Base-by-base conservation (phyloP, 2,797 vertebrate species). In the Oryzias dopingdopingensis region DNA sequence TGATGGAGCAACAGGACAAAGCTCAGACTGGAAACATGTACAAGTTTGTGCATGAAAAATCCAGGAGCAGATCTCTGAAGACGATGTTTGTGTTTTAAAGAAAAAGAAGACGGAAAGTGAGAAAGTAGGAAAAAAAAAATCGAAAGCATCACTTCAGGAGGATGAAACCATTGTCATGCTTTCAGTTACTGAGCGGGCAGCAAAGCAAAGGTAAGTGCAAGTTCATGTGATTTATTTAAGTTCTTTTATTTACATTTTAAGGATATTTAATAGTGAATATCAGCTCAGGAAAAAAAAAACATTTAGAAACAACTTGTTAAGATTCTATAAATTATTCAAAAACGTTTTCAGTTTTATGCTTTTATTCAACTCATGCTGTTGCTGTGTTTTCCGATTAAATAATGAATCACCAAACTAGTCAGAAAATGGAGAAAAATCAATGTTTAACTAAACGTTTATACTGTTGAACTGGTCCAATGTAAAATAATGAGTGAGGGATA, bases 1-100 rank as follows among this genome's bases (percentile, higher is more conserved):
- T 69, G 45, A 90, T 86, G 86, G 79, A 76, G 59, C 76, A 77
- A 59, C 69, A 69, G 77, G 70, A 80, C 70, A 57, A 62, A 64
- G 61, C 72, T 76, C 59, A 65, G 62, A 56, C 23, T 71, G 67
- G 77, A 77, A 66, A 70, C 56, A 70, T 49, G n/a, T 59, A 50
- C 64, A 79, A 81, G 58, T 88, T 83, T 64, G 56, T 53, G 52
- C 50, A 49, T 18, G 37, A 49, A n/a, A 71, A 59, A 65, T 49
- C 46, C 58, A 20, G 60, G 55, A 59, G 61, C 57, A 70, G 53
- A 46, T 63, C 64, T 8, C 41, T 61, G 17, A 51, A 62, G 44
- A 52, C 37, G 13, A 13, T 57, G 3, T 53, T 74, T 52, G 43
- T 62, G 29, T 62, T 15, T 42, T 83, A 49, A 69, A 58, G 7